These are phyloP conservation scores for Folsomia manolachei DNA, from an alignment of 2,888 invertebrate genomes.

Conservation along the genomic window DNA sequence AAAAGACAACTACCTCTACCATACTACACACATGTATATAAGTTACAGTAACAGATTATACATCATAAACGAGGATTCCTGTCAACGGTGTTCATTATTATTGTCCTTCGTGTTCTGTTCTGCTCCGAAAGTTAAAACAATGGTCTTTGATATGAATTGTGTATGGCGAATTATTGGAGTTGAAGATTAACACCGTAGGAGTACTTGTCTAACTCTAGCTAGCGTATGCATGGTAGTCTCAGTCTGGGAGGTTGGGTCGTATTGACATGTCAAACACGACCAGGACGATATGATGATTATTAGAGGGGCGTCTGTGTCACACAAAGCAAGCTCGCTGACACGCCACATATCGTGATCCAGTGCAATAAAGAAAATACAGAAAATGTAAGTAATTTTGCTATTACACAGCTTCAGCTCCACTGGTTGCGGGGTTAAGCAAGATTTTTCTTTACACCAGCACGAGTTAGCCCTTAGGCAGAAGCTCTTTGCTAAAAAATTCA, in stretches of 20 bases:
- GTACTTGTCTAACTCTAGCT: too few species aligned
- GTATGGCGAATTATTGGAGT: not conserved
- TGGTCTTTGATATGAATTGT: not conserved
- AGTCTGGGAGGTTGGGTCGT: too few species aligned
- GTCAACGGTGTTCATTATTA: not conserved
- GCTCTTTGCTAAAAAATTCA: constrained; percentile 4
- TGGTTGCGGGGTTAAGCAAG: constrained; percentile 23
- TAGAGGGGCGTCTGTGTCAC: constrained; percentile 48
- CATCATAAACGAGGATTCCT: not conserved
- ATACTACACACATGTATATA: not conserved
- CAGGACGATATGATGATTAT: constrained; percentile 45
- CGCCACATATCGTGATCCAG: constrained; percentile 46
- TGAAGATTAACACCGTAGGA: constrained; percentile 1
- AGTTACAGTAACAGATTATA: not conserved
- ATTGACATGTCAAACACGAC: constrained; percentile 48
- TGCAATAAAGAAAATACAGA: constrained; percentile 39
- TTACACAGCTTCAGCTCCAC: too few species aligned
- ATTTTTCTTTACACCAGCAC: constrained; percentile 39
- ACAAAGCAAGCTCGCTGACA: too few species aligned
- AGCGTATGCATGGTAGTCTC: too few species aligned
- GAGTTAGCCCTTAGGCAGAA: constrained; percentile 40
- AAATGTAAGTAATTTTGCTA: constrained; percentile 36
- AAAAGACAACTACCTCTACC: not conserved
- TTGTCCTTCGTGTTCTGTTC: too few species aligned
- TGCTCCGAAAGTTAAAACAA: not conserved